phyloP scores from a whole-genome alignment of 2,113 vertebrate species.

The Tringa solitaria region DNA sequence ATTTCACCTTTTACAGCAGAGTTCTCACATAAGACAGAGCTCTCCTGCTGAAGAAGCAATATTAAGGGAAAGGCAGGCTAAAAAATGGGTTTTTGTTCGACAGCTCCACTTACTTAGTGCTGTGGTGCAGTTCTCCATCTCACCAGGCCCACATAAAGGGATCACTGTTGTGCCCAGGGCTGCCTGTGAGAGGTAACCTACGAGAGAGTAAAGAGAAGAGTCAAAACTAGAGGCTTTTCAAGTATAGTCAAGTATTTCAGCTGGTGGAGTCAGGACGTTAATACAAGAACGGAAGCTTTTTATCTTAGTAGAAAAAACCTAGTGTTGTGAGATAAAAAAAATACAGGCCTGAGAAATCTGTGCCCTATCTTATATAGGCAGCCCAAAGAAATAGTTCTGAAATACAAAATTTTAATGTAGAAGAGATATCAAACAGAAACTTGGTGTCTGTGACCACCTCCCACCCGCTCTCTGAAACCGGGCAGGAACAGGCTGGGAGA shows the following conservation, averaged over 20 bases:
- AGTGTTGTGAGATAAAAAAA: neutral
- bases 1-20: neutral
- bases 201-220: neutral
- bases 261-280: neutral
- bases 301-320: neutral
- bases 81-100: neutral
- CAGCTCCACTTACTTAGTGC: conserved; percentile 58
- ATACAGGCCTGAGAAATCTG: neutral
- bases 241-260: neutral
- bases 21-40: neutral
- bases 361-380: neutral
- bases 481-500: neutral
- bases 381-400: neutral
- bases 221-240: neutral
- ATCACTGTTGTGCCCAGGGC: conserved; percentile 72
- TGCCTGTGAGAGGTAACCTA: conserved; percentile 66
- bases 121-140: conserved; percentile 76
- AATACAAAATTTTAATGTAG: neutral
- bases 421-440: neutral
- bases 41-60: neutral
- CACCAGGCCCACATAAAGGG: conserved; percentile 68
- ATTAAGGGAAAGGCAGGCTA: neutral
- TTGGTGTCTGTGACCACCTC: neutral
- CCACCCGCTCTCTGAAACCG: neutral
- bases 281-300: neutral